Evolutionary conservation across 1,140 invertebrate species (phyloP).

Genomic region (Mya arenaria): DNA sequence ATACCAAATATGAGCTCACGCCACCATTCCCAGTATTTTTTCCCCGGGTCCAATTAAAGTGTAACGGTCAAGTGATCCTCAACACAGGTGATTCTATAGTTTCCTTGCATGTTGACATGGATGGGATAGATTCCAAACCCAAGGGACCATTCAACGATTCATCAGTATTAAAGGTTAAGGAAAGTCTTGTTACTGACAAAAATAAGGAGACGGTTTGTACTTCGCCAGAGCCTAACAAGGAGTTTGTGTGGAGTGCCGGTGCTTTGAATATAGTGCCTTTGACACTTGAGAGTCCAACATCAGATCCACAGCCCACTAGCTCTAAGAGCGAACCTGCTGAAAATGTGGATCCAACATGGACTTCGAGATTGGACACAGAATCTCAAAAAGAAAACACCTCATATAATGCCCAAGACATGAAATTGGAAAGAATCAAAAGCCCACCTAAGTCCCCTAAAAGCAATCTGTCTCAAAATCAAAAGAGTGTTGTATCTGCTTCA

Average conservation of each 20-base stretch:
- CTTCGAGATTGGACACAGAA: slow-evolving; percentile 12
- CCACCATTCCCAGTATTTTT: slow-evolving; percentile 87
- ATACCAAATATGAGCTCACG: slow-evolving; percentile 87
- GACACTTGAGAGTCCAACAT: neutral
- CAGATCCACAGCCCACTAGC: neutral
- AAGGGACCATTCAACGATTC: slow-evolving; percentile 9
- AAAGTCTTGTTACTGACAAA: slow-evolving; percentile 24
- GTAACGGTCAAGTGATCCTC: slow-evolving; percentile 85
- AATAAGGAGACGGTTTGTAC: slow-evolving; percentile 39
- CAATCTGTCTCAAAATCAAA: slow-evolving; percentile 47
- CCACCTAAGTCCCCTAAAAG: slow-evolving; percentile 45
- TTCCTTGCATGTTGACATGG: slow-evolving; percentile 81
- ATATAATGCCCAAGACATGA: slow-evolving; percentile 13
- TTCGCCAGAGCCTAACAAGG: slow-evolving; percentile 38
- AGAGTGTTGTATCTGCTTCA: slow-evolving; percentile 19
- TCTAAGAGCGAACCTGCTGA: neutral
- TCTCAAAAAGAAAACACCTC: slow-evolving; percentile 53
- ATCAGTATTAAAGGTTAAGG: slow-evolving; percentile 34
- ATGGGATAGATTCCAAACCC: slow-evolving; percentile 20
- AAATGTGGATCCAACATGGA: slow-evolving; percentile 1
- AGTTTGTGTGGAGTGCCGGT: slow-evolving; percentile 45
- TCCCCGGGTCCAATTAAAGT: slow-evolving; percentile 85
- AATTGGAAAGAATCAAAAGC: slow-evolving; percentile 40
- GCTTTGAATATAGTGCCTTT: slow-evolving; percentile 37
- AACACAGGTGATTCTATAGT: slow-evolving; percentile 89